Evolutionary conservation across 2,113 vertebrate genomes (phyloP), one percentile per base, ranked within the genome.

Genomic region (Xiphophorus maculatus): DNA sequence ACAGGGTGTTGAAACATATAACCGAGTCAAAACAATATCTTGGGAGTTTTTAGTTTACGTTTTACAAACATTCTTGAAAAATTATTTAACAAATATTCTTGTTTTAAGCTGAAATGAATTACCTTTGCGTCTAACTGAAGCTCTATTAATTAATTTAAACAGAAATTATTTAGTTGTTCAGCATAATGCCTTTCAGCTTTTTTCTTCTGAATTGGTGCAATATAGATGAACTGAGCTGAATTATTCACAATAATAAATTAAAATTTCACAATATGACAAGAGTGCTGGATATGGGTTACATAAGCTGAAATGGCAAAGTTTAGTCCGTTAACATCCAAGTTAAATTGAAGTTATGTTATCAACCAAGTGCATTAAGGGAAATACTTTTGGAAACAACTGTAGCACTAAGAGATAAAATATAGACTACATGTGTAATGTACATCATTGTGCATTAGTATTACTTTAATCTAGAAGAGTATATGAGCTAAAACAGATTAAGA

Each of bases 221-320:
- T 22, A 73, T 48, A 73, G 29, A 66, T 15, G 40, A 60, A 65
- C 61, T 37, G 10, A 66, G n/a, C 6, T 69, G 13, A 13, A 71
- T 81, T 28, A 19, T 81, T 74, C 27, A 73, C 44, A 69, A 68
- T 29, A 9, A 65, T 28, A 71, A 33, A 79, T 62, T 51, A 32
- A 75, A 78, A 32, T 63, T 28, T 70, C 51, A 51, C 66, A 5
- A 63, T 19, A 13, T 11, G 58, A 70, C 61, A 37, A 62, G 35
- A 63, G 48, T 72, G 62, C n/a, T n/a, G 48, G 77, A 78, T 82
- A 76, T 82, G 66, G 9, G 80, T 76, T 69, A 72, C 63, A 9
- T 78, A 61, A 73, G 66, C 64, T 32, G 27, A 67, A 77, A 73
- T 44, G 37, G 35, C 66, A 63, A 67, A 28, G 62, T 74, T 70